phyloP scores from a whole-genome alignment of 1,140 invertebrate genomes.

The Macrostomum lignano region DNA sequence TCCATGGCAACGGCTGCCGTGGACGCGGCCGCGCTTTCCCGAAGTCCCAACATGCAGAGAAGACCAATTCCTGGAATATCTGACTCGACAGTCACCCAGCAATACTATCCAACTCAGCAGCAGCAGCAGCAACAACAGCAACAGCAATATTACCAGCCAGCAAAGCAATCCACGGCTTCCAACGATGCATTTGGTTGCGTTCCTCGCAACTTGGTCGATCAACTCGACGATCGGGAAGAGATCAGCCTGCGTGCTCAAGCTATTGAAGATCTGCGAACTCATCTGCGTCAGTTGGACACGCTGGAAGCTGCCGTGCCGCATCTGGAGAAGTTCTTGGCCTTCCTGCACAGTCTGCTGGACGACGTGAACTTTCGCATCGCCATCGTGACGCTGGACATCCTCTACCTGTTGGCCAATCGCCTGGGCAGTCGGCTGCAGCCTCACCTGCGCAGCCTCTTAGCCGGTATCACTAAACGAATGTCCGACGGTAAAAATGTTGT shows the following conservation, averaged over 20 bases:
- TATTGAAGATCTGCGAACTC: constrained; percentile 21
- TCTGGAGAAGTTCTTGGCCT: constrained; percentile 35
- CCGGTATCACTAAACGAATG: constrained; percentile 32
- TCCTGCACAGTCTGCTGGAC: constrained; percentile 32
- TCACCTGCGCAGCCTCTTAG: constrained; percentile 21
- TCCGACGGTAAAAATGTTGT: constrained; percentile 32
- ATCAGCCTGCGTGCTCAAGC: constrained; percentile 19
- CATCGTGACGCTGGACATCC: constrained; percentile 32
- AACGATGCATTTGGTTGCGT: constrained; percentile 22
- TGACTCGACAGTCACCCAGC: too few relatives aligned
- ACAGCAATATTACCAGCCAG: constrained; percentile 1
- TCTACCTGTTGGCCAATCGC: constrained; percentile 25
- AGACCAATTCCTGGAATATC: too few relatives aligned
- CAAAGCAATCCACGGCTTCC: constrained; percentile 11
- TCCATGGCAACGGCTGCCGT: too few relatives aligned
- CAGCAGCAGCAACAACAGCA: too few relatives aligned
- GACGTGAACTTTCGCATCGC: constrained; percentile 35
- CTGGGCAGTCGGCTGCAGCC: constrained; percentile 15
- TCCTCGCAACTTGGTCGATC: constrained; percentile 20
- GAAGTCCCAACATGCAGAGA: too few relatives aligned
- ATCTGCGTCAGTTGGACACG: constrained; percentile 13
- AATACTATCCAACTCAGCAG: too few relatives aligned
- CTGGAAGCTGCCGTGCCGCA: constrained; percentile 28
- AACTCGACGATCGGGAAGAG: constrained; percentile 22
- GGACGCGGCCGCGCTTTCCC: too few relatives aligned